These are phyloP conservation scores for Pangasius macronema DNA, from an alignment of 2,797 vertebrate species.

Conservation along the genomic window DNA sequence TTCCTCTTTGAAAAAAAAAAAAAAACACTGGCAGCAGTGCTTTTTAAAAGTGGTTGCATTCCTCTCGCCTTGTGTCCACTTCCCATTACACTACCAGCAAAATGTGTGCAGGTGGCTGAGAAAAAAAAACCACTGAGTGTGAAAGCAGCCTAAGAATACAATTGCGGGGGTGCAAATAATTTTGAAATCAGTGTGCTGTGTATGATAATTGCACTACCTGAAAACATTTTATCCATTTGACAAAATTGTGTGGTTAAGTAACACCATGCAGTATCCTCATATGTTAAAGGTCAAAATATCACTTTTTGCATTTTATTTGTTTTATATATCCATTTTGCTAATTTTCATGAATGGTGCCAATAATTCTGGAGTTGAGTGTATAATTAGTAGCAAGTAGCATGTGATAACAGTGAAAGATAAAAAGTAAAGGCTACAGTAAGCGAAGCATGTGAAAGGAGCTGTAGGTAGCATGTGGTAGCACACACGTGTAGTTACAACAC, in stretches of 20 bases:
- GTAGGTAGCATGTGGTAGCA: slow-evolving; percentile 21
- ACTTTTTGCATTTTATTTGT: neutral
- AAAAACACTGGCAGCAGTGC: neutral
- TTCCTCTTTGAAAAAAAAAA: neutral
- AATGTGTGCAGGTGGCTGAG: neutral
- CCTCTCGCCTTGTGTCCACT: neutral
- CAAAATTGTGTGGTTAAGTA: neutral
- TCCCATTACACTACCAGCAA: neutral
- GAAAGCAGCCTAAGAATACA: neutral
- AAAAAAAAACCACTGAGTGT: neutral
- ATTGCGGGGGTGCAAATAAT: neutral
- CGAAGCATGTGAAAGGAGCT: slow-evolving; percentile 2
- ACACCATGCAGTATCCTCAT: neutral
- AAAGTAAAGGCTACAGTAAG: neutral
- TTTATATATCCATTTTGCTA: neutral
- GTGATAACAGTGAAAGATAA: neutral
- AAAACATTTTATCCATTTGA: neutral
- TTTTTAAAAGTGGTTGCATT: neutral
- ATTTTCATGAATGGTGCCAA: slow-evolving; percentile 9
- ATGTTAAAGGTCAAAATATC: neutral
- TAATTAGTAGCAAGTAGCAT: slow-evolving; percentile 8
- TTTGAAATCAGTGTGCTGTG: neutral
- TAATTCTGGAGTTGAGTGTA: neutral
- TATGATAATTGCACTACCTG: neutral
- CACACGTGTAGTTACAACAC: slow-evolving; percentile 16